These are phyloP conservation scores for Acestrorhynchus altus DNA, from an alignment of 2,797 vertebrate genomes.

Conservation along the genomic window DNA sequence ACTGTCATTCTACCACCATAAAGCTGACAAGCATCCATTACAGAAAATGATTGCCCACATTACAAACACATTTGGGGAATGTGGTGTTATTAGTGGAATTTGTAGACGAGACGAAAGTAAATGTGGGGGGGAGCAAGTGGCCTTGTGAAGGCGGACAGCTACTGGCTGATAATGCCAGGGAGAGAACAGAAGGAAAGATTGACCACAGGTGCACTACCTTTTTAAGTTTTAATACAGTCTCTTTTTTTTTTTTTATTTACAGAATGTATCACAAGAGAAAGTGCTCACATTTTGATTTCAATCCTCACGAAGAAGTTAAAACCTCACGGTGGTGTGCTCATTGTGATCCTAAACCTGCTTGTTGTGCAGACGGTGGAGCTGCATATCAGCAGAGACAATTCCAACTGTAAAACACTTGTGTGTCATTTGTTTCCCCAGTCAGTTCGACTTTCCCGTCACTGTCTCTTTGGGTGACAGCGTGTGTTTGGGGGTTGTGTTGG, in stretches of 20 bases:
- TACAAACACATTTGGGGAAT: constrained; percentile 88
- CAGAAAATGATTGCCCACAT: constrained; percentile 88
- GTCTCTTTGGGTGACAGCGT: constrained; percentile 42
- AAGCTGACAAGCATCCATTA: constrained; percentile 89
- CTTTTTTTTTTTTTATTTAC: neutral
- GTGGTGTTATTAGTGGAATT: constrained; percentile 85
- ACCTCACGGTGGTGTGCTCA: neutral
- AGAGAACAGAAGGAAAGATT: constrained; percentile 56
- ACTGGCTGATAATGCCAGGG: constrained; percentile 37
- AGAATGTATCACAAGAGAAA: neutral
- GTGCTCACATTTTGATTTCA: neutral
- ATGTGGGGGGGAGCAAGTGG: constrained; percentile 70
- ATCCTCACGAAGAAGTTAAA: neutral
- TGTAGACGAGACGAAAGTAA: constrained; percentile 81
- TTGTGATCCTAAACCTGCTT: constrained; percentile 15
- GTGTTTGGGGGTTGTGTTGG: constrained; percentile 21
- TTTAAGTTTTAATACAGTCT: neutral
- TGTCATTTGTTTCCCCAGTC: neutral
- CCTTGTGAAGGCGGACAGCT: constrained; percentile 52
- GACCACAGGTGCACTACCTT: constrained; percentile 42
- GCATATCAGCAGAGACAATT: constrained; percentile 16
- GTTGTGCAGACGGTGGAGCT: neutral
- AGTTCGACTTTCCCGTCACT: neutral
- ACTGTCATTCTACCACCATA: constrained; percentile 83
- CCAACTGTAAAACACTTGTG: neutral